Evolutionary conservation across 2,113 vertebrate genomes (phyloP), one percentile per base, ranked within the genome.

Genomic region (Oryctolagus cuniculus): DNA sequence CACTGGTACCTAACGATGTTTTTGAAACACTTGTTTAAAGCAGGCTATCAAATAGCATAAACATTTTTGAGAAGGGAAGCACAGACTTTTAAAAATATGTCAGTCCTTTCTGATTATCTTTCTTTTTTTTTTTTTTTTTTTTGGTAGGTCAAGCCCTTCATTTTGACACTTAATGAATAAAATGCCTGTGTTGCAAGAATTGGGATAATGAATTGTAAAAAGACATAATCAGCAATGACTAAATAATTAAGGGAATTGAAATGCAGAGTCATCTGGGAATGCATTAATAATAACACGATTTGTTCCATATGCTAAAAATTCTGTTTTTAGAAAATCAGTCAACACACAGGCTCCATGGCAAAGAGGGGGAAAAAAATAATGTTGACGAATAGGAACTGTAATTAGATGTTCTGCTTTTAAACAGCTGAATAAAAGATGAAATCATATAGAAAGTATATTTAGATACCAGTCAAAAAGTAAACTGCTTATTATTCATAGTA

Each of bases 371-470:
- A 97, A 97, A 98, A 97, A 95, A 92, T 98, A 98, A 98, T 97
- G 98, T 98, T 98, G 98, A 98, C 97, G 98, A 98, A 98, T 98
- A 98, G 97, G 98, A 98, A 98, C 98, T 98, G 98, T 98, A 98
- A 98, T 98, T 98, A 98, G 98, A 98, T 98, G 97, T 98, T 98
- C 98, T 98, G 98, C 98, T 98, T 98, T 98, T 98, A 98, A 98
- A 98, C 97, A 98, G 98, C 98, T 98, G 98, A 98, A 98, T 98
- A 98, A 98, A 98, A 98, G 98, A 98, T 98, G 98, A 98, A 98
- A 98, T 98, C 98, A 98, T 98, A 98, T 98, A 98, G 98, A 98
- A 98, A 98, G 97, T 98, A 98, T 98, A 98, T 98, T 98, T 98
- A 98, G 98, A 98, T 98, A 98, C 98, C 98, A 98, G 96, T 98